A percentile compares a stretch with the other conserved stretches of the same genome.
Evolutionary conservation across 2,888 invertebrate genomes (phyloP).

Genomic region (Eupithecia subumbrata): DNA sequence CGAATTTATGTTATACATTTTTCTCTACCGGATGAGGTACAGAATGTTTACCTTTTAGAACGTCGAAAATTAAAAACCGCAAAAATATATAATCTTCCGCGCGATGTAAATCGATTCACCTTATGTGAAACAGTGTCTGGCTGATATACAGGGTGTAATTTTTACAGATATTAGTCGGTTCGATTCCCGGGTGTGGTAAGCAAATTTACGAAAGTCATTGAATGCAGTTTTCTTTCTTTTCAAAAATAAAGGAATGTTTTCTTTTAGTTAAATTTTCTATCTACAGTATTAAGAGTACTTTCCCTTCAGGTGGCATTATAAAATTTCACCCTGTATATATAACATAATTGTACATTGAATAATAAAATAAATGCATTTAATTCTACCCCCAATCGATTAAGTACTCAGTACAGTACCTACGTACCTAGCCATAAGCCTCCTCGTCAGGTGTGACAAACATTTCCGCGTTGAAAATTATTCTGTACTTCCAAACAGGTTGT

Average conservation of each 20-base stretch:
- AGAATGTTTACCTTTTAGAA: not conserved
- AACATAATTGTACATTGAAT: too few species aligned
- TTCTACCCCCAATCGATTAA: not conserved
- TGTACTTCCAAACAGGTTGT: conserved; percentile 4
- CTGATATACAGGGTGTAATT: too few species aligned
- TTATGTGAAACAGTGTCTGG: not conserved
- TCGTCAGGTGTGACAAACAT: not conserved
- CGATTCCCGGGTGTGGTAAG: too few species aligned
- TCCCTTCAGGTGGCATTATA: too few species aligned
- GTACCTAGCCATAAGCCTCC: not conserved
- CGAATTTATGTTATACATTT: not conserved
- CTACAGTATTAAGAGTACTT: too few species aligned
- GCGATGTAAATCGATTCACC: not conserved
- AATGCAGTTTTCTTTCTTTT: too few species aligned
- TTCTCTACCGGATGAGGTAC: not conserved
- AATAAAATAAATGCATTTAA: not conserved
- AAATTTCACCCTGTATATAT: too few species aligned
- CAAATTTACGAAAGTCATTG: too few species aligned
- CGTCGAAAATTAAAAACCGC: not conserved
- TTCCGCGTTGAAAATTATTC: not conserved
- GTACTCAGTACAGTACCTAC: not conserved
- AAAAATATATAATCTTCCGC: too few species aligned
- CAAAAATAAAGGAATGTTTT: too few species aligned
- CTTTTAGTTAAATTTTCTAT: too few species aligned
- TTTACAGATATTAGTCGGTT: too few species aligned